Evolutionary conservation across 2,888 invertebrate genomes (phyloP).

Genomic region (Arge pagana): DNA sequence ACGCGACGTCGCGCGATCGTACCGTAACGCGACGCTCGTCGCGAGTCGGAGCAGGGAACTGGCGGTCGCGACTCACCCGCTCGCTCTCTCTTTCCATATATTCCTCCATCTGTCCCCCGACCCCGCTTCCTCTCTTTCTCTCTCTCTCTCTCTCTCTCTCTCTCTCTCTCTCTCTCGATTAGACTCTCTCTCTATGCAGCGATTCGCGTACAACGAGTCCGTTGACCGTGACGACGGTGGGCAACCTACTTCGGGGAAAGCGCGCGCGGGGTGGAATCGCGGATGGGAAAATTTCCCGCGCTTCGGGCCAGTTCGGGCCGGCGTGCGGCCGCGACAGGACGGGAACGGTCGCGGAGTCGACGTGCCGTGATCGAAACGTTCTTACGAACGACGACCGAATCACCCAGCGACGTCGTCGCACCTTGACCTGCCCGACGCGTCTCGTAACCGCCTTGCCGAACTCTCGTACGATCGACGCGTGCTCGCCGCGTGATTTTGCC

Average conservation of each 20-base stretch:
- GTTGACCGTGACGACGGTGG: no score
- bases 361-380: neutral
- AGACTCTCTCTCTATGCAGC: no score
- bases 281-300: neutral
- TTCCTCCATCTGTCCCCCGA: constrained; percentile 27
- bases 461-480: no score
- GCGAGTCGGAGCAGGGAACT: neutral
- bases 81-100: constrained; percentile 9
- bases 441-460: no score
- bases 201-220: no score
- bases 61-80: neutral
- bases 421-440: constrained; percentile 3
- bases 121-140: constrained; percentile 1
- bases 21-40: constrained; percentile 5
- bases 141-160: constrained; percentile 3
- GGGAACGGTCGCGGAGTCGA: neutral
- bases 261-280: neutral
- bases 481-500: no score
- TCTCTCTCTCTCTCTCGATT: no score
- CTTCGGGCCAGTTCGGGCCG: neutral
- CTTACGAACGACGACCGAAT: neutral
- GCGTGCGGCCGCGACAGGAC: neutral
- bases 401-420: neutral
- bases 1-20: constrained; percentile 2
- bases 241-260: no score